A percentile compares a stretch with the other conserved stretches of the same genome.
These are phyloP conservation scores for Chionoecetes opilio DNA, from an alignment of 1,140 invertebrate genomes.

Conservation along the genomic window DNA sequence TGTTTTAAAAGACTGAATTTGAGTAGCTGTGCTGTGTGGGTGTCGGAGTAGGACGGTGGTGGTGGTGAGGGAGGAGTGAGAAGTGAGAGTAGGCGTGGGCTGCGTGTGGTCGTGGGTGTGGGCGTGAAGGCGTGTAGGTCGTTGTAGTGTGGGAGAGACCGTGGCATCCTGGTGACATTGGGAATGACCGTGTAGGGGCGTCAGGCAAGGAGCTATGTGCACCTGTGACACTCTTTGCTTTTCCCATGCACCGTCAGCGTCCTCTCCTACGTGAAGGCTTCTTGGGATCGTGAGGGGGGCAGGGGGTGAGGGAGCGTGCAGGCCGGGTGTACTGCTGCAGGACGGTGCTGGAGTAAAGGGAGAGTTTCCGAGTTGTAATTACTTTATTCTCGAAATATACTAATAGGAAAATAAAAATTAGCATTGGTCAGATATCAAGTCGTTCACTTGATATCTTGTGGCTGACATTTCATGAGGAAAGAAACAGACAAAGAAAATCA, in stretches of 20 bases:
- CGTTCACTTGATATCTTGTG: no score
- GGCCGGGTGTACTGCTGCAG: conserved; percentile 58
- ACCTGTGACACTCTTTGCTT: neutral
- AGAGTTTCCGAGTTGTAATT: conserved; percentile 60
- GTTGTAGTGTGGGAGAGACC: neutral
- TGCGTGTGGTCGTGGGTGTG: neutral
- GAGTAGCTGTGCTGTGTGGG: no score
- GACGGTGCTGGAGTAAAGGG: conserved; percentile 47
- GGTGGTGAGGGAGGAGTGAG: no score
- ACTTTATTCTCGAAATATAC: neutral
- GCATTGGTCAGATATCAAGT: no score
- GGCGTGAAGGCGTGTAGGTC: conserved; percentile 2
- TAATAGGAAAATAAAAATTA: no score
- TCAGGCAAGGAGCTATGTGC: neutral
- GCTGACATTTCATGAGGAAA: no score
- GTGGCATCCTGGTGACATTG: conserved; percentile 42
- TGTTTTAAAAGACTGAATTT: neutral
- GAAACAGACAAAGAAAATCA: conserved; percentile 22
- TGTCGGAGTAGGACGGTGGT: no score
- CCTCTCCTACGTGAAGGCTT: neutral
- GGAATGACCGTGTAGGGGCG: conserved; percentile 15
- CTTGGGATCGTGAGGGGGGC: neutral
- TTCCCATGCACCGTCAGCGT: neutral
- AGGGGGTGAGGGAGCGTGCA: neutral
- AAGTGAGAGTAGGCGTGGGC: neutral